phyloP scores from a whole-genome alignment of 2,888 invertebrate genomes.

The Latrodectus hesperus region DNA sequence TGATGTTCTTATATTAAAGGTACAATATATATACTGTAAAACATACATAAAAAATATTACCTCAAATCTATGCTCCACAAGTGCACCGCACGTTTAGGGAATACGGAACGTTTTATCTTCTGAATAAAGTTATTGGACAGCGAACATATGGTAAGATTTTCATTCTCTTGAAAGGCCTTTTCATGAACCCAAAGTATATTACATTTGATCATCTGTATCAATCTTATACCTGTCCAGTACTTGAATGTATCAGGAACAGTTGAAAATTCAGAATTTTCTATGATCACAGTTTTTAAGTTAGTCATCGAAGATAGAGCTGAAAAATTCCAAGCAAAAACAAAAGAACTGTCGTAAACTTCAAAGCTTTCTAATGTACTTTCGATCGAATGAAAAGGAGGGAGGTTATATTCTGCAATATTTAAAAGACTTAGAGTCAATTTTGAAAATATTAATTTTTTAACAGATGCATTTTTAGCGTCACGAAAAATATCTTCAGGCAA shows the following conservation, averaged over 20 bases:
- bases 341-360: conserved; percentile 48
- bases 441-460: conserved; percentile 35
- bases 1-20: too few relatives aligned
- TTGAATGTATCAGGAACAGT: conserved; percentile 22
- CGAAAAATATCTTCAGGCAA: conserved; percentile 38
- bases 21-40: too few relatives aligned
- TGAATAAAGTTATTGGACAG: conserved; percentile 38
- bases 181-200: conserved; percentile 41
- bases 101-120: conserved; percentile 34
- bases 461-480: not conserved
- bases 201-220: conserved; percentile 33
- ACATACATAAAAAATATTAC: not conserved
- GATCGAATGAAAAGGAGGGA: conserved; percentile 30
- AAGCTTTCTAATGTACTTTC: conserved; percentile 36
- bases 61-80: conserved; percentile 61
- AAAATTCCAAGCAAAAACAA: conserved; percentile 52
- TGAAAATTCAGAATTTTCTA: conserved; percentile 49
- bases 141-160: conserved; percentile 35
- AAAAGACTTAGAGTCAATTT: conserved; percentile 27
- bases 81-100: conserved; percentile 36
- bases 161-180: conserved; percentile 18
- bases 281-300: conserved; percentile 18
- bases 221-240: conserved; percentile 3
- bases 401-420: not conserved
- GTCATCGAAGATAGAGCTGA: conserved; percentile 13